A percentile compares a stretch with the other conserved stretches of the same genome.
Evolutionary conservation across 2,797 vertebrate genomes (phyloP).

Genomic region (Acanthornis magna): DNA sequence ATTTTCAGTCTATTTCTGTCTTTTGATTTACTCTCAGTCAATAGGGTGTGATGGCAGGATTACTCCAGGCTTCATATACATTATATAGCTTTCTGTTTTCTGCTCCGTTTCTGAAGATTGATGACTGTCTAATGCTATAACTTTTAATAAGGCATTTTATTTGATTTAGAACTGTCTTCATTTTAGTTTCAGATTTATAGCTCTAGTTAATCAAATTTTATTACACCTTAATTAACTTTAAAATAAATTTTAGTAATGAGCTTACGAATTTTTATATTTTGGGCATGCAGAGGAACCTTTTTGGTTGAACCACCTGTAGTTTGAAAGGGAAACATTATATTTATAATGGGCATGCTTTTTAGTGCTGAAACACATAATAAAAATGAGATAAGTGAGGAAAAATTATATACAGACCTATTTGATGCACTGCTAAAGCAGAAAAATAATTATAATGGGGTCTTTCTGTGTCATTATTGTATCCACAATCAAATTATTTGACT

Average conservation of each 20-base stretch:
- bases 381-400: background rate
- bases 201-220: slow-evolving; percentile 2
- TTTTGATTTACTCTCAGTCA: background rate
- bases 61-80: background rate
- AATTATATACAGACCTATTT: background rate
- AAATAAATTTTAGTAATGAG: slow-evolving; percentile 28
- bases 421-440: background rate
- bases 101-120: background rate
- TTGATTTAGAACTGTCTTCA: background rate
- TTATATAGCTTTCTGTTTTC: background rate
- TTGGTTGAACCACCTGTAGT: background rate
- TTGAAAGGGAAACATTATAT: background rate
- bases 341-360: background rate
- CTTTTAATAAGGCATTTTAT: background rate
- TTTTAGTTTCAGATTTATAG: slow-evolving; percentile 2
- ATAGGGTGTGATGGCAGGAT: background rate
- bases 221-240: slow-evolving; percentile 38
- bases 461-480: background rate
- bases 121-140: background rate
- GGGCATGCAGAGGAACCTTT: background rate
- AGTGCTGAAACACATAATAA: background rate
- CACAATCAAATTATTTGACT: background rate
- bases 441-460: background rate
- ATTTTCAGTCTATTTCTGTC: background rate
- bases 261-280: slow-evolving; percentile 15